Evolutionary conservation across 2,888 invertebrate genomes (phyloP), one percentile per base, ranked within the genome.

Genomic region (Brenthis hecate): DNA sequence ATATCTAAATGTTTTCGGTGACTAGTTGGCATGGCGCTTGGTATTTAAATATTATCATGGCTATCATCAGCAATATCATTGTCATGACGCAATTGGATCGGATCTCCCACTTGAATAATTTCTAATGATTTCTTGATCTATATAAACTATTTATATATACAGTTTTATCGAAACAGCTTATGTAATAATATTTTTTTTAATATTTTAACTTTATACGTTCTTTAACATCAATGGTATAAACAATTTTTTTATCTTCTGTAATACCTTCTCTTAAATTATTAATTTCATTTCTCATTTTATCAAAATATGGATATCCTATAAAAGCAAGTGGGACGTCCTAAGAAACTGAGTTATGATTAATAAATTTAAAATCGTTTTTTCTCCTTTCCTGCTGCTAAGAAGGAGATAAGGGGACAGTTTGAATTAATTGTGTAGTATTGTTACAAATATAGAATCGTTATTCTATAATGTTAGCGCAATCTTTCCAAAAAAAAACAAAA

Each of bases 31-130:
- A 91, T 91, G 90, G 82, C 81, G 89, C 87, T 89, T 79, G 73
- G 78, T 80, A 77, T 81, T 85, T 80, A 79, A 79, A 78, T 81
- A 84, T 87, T 89, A 90, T 92, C 92, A 92, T 92, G 91, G 91
- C 92, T 91, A 84, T 87, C 86, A 86, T 84, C 79, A 81, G 92
- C 92, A 91, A 92, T 89, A 83, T 87, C 92, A 92, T 92, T 92
- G 92, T 92, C 92, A 92, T 92, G 92, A 91, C 84, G 92, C 92
- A 92, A 92, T 85, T 82, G 80, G 80, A 76, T 77, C 78, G 89
- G 88, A 85, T 82, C 77, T 88, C 89, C 88, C 89, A 89, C 87
- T 76, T 69, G 72, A 72, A 74, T 73, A 73, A 65, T 13, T 56
- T 47, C 16, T 32, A 32, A 16, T 54, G 13, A 67, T 51, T 67